Evolutionary conservation across 2,888 invertebrate genomes (phyloP), one percentile per base, ranked within the genome.

Genomic region (Aricia artaxerxes): DNA sequence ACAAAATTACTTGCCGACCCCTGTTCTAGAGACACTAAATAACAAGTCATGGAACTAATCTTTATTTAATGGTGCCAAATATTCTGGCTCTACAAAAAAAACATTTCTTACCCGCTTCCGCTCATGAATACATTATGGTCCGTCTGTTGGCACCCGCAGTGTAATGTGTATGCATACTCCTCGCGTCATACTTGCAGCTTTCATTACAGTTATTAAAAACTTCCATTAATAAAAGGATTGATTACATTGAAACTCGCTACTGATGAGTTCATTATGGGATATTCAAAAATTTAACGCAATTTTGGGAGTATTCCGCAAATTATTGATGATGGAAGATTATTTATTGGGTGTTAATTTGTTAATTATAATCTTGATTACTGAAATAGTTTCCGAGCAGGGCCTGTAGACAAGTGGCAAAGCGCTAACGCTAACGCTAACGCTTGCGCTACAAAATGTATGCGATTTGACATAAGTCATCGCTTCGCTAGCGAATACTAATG

Each of bases 131-230:
- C 73, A 35, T 79, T 75, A 49, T 31, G 13, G n/a, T 75, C 40
- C 78, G 38, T 31, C 49, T 81, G 84, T 88, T 86, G 86, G 86
- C 88, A 85, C 88, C 86, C 85, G 69, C 35, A 16, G 69, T 83
- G 80, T 85, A 82, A 84, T 81, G 82, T 84, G 75, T 79, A 75
- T 79, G 85, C 83, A 84, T 86, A 86, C 87, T 69, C 69, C 69
- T 84, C 85, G 86, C 89, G 89, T 90, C 91, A 91, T 92, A 90
- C 92, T 93, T 91, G 90, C 91, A 87, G 89, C 89, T 90, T 91
- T 92, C 93, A 94, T 93, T 93, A 93, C 91, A 89, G 91, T 89
- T 92, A 93, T 93, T 93, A 94, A 92, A 93, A 94, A 88, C 89
- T 87, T 89, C 88, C 87, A 88, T 89, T 89, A 87, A 86, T 86